These are phyloP conservation scores for Arion vulgaris DNA, from an alignment of 1,140 invertebrate genomes.

Conservation along the genomic window DNA sequence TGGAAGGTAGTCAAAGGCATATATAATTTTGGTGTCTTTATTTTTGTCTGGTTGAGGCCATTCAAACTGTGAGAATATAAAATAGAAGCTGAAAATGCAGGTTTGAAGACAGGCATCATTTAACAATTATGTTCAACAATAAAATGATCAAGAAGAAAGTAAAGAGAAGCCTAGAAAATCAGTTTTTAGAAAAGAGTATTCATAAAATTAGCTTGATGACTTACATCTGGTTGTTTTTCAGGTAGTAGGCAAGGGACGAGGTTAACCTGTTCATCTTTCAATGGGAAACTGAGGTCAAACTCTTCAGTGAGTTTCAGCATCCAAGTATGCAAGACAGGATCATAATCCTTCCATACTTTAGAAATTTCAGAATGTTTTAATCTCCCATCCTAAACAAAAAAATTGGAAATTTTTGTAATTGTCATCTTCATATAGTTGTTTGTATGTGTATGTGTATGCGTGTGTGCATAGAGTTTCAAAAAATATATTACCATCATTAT, in stretches of 20 bases:
- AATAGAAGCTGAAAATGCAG: too few species aligned
- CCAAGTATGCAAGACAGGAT: conserved; percentile 61
- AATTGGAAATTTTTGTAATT: not conserved
- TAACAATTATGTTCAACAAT: too few species aligned
- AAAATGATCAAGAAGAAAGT: not conserved
- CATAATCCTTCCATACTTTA: conserved; percentile 66
- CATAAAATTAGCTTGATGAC: not conserved
- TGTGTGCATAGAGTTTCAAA: too few species aligned
- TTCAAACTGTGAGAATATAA: conserved; percentile 52
- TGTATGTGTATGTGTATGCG: too few species aligned
- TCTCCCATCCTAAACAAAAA: conserved; percentile 61
- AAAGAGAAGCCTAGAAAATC: not conserved
- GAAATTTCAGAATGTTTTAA: conserved; percentile 64
- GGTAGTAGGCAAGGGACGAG: conserved; percentile 70
- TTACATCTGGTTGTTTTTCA: conserved; percentile 63
- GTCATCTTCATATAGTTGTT: too few species aligned
- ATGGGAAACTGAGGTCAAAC: conserved; percentile 70
- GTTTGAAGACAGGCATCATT: too few species aligned
- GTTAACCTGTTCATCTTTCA: conserved; percentile 61
- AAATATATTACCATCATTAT: too few species aligned
- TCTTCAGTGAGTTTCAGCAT: conserved; percentile 70
- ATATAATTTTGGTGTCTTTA: conserved; percentile 66
- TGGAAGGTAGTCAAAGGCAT: conserved; percentile 69
- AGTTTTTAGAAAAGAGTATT: not conserved
- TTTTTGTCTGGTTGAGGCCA: conserved; percentile 63